These are phyloP conservation scores for Penaeus indicus DNA, from an alignment of 1,140 invertebrate genomes.

Conservation along the genomic window DNA sequence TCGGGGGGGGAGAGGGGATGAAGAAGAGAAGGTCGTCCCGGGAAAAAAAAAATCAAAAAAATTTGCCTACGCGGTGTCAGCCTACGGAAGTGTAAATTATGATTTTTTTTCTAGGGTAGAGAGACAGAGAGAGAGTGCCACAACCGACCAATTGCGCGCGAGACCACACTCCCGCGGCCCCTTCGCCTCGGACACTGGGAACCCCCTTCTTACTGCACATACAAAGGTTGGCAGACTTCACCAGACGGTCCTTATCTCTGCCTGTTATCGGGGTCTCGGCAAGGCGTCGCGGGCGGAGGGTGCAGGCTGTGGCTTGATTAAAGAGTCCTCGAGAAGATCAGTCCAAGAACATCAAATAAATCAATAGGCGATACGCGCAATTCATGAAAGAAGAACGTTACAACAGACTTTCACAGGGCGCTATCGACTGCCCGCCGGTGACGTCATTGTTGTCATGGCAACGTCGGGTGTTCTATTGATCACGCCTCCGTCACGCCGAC, in stretches of 20 bases:
- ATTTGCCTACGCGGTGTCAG: not conserved
- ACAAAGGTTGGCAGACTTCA: not conserved
- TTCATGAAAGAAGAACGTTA: conserved; percentile 1
- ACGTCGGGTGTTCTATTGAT: conserved; percentile 27
- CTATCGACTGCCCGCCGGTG: conserved; percentile 41
- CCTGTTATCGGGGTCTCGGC: too few relatives aligned
- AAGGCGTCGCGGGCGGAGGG: too few relatives aligned
- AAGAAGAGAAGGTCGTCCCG: not conserved
- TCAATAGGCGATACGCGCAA: conserved; percentile 3
- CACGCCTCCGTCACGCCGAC: conserved; percentile 23
- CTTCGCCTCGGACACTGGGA: not conserved
- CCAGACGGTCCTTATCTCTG: not conserved
- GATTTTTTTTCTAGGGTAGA: not conserved
- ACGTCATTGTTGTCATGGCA: conserved; percentile 47
- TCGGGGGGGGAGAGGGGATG: not conserved
- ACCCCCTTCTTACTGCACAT: not conserved
- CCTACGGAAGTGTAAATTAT: too few relatives aligned
- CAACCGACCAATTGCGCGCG: not conserved
- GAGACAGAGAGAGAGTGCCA: not conserved
- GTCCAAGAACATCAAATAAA: not conserved
- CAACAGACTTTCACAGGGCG: conserved; percentile 17
- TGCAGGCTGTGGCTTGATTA: not conserved
- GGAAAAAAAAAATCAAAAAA: not conserved
- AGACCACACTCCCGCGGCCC: not conserved
- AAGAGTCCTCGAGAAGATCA: not conserved